A percentile compares a stretch with the other conserved stretches of the same genome.
Evolutionary conservation across 2,113 vertebrate species (phyloP).

Genomic region (Nothoprocta perdicaria): DNA sequence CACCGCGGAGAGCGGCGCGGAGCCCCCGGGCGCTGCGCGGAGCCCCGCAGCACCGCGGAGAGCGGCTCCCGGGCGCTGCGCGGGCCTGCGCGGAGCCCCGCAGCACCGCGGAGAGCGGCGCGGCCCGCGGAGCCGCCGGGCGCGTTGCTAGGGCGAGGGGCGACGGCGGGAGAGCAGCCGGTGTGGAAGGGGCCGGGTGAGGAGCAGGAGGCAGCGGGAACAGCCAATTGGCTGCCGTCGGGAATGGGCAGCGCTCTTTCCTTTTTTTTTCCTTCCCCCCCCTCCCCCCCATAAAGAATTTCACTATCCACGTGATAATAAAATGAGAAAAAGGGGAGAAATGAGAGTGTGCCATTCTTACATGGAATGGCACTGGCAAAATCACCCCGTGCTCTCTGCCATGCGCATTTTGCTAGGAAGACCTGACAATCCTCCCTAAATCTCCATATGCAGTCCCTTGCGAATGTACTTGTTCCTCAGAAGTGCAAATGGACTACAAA

Average conservation of each 20-base stretch:
- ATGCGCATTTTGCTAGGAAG: not conserved
- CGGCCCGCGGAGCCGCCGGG: conserved; percentile 58
- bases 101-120: conserved; percentile 35
- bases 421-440: not conserved
- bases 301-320: no score
- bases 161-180: conserved; percentile 64
- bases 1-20: conserved; percentile 11
- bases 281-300: no score
- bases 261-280: no score
- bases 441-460: accelerated
- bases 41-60: conserved; percentile 8
- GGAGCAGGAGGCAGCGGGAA: not conserved
- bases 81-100: no score
- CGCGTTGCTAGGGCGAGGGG: conserved; percentile 80
- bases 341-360: not conserved
- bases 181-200: conserved; percentile 57
- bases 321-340: not conserved
- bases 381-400: not conserved
- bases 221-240: conserved; percentile 37
- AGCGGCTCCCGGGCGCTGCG: not conserved
- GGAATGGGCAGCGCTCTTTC: no score
- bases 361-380: not conserved
- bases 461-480: accelerated
- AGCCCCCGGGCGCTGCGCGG: not conserved
- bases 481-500: not conserved